Evolutionary conservation across 2,797 vertebrate genomes (phyloP).

Genomic region (Tragopan temminckii): DNA sequence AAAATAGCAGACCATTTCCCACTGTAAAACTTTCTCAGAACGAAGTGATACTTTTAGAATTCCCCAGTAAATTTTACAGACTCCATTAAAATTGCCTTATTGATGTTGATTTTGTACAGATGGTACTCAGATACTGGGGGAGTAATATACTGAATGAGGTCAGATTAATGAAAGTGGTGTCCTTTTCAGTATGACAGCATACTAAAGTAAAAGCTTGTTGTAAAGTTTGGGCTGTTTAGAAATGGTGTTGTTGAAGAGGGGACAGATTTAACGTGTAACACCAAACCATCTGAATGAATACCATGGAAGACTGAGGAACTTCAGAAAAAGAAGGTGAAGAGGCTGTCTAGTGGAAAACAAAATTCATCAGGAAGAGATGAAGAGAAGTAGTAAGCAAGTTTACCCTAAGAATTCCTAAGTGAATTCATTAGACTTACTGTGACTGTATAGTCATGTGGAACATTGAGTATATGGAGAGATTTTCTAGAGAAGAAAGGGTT

Average conservation of each 20-base stretch:
- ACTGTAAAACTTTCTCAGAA: background rate
- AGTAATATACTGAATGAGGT: background rate
- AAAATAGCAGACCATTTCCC: background rate
- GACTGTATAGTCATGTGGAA: background rate
- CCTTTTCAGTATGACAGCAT: background rate
- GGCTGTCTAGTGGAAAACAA: conserved; percentile 12
- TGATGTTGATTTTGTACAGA: background rate
- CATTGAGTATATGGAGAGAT: background rate
- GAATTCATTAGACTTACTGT: conserved; percentile 14
- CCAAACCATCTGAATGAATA: background rate
- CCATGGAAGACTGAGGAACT: background rate
- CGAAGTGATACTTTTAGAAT: background rate
- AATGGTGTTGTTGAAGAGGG: background rate
- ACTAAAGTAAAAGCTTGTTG: background rate
- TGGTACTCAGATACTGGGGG: background rate
- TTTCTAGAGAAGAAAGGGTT: background rate
- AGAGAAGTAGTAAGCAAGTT: background rate
- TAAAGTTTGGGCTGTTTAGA: background rate
- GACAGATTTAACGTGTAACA: background rate
- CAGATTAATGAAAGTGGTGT: background rate
- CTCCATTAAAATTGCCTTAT: conserved; percentile 8
- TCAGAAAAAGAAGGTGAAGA: conserved; percentile 18
- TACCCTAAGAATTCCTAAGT: conserved; percentile 5
- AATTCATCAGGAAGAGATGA: conserved; percentile 56
- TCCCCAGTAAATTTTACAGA: background rate